Evolutionary conservation across 2,113 vertebrate species (phyloP), one percentile per base, ranked within the genome.

Genomic region (Rhabdomys dilectus): DNA sequence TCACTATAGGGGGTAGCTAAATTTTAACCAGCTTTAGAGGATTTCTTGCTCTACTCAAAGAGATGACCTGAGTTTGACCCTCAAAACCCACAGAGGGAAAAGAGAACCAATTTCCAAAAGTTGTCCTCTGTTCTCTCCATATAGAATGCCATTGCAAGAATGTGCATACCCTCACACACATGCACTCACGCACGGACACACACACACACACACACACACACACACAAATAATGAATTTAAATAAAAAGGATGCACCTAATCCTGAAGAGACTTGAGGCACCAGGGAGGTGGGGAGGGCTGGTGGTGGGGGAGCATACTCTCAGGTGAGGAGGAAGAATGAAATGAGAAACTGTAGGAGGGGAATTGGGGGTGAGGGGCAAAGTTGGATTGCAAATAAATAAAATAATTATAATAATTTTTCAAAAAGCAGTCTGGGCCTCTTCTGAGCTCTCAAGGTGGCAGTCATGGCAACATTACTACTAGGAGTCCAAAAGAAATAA

Each of bases 91-190:
- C 16, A 45, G 39, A 48, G 82, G 24, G 9, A 66, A 39, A 42
- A 66, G 16, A 21, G 16, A 64, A 45, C 4, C 39, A 85, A 34
- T 45, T 42, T 17, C 26, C 39, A 10, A 45, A 45, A 42, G 9
- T 12, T 64, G 19, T 85, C 82, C 8, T 64, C 39, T 86, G 39
- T 21, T 34, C 29, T 26, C 26, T 66, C 29, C 29, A 66, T 45
- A 31, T 64, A 45, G 29, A 64, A 86, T 48, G 82, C 26, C 11
- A 60, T 39, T 82, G 10, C 36, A 60, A 60, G 80, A 60, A 58
- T 58, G 21, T 58, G 34, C 5, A 19, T 39, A 1, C 48, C 4
- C 9, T 2, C 0, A 24, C 21, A 15, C 0, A n/a, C n/a, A 16
- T 4, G 26, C 56, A 42, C 24, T 31, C 2, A 29, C 81, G 42